A percentile compares a stretch with the other conserved stretches of the same genome.
Evolutionary conservation across 2,888 invertebrate species (phyloP).

Genomic region (Andricus curvator): DNA sequence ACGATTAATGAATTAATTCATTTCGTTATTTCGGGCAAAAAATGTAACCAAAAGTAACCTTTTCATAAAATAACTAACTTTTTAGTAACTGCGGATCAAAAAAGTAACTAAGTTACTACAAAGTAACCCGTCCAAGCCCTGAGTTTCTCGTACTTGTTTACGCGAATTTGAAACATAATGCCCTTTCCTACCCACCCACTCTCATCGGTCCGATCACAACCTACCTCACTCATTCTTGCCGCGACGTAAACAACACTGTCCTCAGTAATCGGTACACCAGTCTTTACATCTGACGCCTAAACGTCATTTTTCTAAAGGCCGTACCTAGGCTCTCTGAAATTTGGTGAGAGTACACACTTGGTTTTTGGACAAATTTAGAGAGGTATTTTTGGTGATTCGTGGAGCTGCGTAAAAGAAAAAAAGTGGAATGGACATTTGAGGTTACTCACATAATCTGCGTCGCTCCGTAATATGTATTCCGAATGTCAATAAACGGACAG

Average conservation of each 20-base stretch:
- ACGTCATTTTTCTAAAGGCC: neutral
- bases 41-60: no score
- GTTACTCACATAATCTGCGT: constrained; percentile 67
- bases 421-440: constrained; percentile 14
- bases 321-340: no score
- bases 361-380: neutral
- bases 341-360: no score
- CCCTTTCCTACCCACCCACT: constrained; percentile 13
- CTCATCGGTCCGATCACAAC: constrained; percentile 55
- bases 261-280: constrained; percentile 1
- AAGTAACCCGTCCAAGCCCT: no score
- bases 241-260: constrained; percentile 62
- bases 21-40: no score
- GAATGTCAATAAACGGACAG: constrained; percentile 45
- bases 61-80: no score
- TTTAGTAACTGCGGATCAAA: no score
- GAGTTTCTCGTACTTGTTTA: no score
- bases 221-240: constrained; percentile 55
- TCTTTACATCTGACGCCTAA: neutral
- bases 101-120: no score
- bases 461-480: constrained; percentile 60
- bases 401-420: neutral
- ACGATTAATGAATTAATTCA: no score
- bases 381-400: neutral
- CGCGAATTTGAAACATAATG: constrained; percentile 8